Conservation (phyloP, 2,888 invertebrate species). For the Eupithecia centaureata region DNA sequence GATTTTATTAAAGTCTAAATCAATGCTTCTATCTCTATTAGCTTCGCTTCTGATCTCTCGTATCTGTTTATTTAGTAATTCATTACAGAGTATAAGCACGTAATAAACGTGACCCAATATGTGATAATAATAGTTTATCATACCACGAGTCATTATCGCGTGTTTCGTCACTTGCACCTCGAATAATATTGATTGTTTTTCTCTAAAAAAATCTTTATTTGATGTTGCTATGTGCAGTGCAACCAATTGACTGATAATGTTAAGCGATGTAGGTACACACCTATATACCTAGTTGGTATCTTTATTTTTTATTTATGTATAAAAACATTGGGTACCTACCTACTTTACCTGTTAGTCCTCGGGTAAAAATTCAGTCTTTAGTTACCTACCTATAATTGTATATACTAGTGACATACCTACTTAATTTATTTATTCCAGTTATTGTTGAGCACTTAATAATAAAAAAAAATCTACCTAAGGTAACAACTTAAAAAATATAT, state of each 20-base stretch:
- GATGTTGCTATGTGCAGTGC: not conserved
- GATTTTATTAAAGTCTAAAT: too few relatives aligned
- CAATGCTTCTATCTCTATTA: not conserved
- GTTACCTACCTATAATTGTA: too few relatives aligned
- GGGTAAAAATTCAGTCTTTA: too few relatives aligned
- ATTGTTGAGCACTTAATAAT: too few relatives aligned
- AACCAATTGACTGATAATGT: too few relatives aligned
- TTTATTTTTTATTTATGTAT: not conserved
- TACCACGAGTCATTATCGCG: not conserved
- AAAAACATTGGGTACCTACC: not conserved
- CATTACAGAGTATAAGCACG: not conserved
- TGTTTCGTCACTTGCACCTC: not conserved
- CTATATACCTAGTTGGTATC: not conserved
- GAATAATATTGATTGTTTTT: not conserved
- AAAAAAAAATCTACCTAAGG: too few relatives aligned
- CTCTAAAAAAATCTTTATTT: not conserved
- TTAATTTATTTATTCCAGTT: too few relatives aligned
- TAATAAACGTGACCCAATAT: conserved; percentile 2
- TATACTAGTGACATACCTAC: too few relatives aligned
- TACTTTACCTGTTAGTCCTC: too few relatives aligned
- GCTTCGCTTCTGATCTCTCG: not conserved
- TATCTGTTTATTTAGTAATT: not conserved
- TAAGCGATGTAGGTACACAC: too few relatives aligned
- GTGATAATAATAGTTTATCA: conserved; percentile 5
- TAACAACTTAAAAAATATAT: too few relatives aligned